Evolutionary conservation across 2,113 vertebrate genomes (phyloP).

Genomic region (Phylloscopus trochiloides): DNA sequence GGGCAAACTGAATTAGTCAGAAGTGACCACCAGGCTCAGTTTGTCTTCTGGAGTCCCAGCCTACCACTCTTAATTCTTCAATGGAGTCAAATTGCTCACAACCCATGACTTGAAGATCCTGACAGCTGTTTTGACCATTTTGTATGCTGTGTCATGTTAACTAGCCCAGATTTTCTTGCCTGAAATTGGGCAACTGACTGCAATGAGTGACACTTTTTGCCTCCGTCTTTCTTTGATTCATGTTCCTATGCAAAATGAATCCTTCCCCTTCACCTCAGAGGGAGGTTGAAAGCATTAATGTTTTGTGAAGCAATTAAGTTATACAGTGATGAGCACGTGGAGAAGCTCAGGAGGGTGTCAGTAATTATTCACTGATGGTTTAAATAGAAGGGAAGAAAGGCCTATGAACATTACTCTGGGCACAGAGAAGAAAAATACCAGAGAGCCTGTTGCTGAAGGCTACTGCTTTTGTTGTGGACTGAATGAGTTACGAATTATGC

Average conservation of each 20-base stretch:
- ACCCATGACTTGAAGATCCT: not conserved
- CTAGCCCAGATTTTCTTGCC: not conserved
- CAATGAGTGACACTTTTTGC: not conserved
- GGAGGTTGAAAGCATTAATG: not conserved
- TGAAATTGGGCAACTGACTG: not conserved
- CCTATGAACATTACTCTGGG: not conserved
- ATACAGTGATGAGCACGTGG: not conserved
- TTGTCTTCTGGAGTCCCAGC: not conserved
- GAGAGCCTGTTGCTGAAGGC: not conserved
- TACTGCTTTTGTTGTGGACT: not conserved
- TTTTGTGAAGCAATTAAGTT: not conserved
- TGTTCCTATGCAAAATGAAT: not conserved
- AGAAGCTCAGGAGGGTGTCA: not conserved
- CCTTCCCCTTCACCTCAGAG: not conserved
- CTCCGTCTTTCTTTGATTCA: not conserved
- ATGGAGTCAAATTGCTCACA: not conserved
- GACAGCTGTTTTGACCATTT: not conserved
- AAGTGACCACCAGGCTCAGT: not conserved
- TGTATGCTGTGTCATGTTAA: not conserved
- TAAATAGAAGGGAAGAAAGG: not conserved
- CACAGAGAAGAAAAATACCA: not conserved
- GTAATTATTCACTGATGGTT: not conserved
- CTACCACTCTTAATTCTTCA: not conserved
- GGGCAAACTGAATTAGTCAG: not conserved
- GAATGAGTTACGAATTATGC: not conserved